Base-by-base conservation (phyloP, 2,888 invertebrate species). In the Xiphydria camelus region DNA sequence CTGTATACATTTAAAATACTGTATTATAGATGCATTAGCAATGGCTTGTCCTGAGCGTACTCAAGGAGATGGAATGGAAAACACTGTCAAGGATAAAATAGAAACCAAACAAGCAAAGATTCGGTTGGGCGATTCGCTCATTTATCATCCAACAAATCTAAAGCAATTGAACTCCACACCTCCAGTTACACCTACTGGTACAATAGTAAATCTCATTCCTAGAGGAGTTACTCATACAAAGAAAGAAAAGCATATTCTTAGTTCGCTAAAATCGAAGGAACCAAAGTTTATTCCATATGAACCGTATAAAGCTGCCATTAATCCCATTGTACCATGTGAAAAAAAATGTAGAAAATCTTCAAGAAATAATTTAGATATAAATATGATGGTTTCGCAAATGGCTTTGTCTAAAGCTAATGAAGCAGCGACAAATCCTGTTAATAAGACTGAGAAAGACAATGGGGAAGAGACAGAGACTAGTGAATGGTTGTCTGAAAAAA, bases 281-380 rank as follows among this genome's bases (percentile, higher is more conserved):
- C 90, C 91, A 0, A 91, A 88, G 68, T 93, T 92, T 73, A 83
- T 94, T 22, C 93, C 93, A 0, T 91, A 89, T 59, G 93, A 94
- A 66, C 93, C 93, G 0, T 93, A 92, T 66, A 86, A 91, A 64
- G 91, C 86, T 10, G 91, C 92, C 37, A 87, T 91, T 0, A 88
- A 86, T 66, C 89, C 90, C 4, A 89, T 92, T 50, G 78, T 86
- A 14, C 82, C 86, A 0, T 55, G 56, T 22, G 75, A 75, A 50
- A 71, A 79, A 49, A 75, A 76, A 38, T 64, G 68, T 14, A 69
- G 60, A 40, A 77, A 76, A 64, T 67, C 70, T n/a, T 52, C 65
- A 2, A 77, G 68, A 59, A 85, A 84, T 54, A 85, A 85, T 62
- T 79, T 86, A 66, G 85, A 85, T 57, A 82, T 86, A 29, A 83